Base-by-base conservation (phyloP, 92 coral and sea anemone genomes). In the Actinernus sp. region DNA sequence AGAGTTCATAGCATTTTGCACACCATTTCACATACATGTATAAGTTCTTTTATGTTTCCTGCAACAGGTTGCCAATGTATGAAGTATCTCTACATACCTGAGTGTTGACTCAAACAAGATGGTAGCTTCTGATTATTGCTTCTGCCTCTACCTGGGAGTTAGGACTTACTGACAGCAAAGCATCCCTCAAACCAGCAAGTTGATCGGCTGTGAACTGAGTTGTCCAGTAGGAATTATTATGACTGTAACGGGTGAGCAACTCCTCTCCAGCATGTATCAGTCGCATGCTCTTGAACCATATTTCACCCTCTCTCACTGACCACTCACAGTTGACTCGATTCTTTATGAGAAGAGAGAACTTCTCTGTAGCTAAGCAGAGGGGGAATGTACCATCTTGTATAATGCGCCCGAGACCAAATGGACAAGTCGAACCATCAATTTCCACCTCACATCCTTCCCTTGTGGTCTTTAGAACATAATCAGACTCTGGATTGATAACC, bases 351-450 rank as follows among this genome's bases (percentile, higher is more conserved):
- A 2, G 23, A 18, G 36, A 18, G 20, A 63, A 63, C 32, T 63
- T 63, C 52, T 63, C 71, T 41, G 12, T 32, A 16, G 71, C 64
- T 28, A 71, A 16, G 53, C 30, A 17, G 27, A 55, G 58, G 36
- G 78, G 78, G 32, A 71, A 71, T 18, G 57, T 40, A 27, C 78
- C 78, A n/a, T n/a, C n/a, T n/a, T n/a, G n/a, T n/a, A n/a, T n/a
- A n/a, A n/a, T n/a, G n/a, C n/a, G n/a, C n/a, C n/a, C n/a, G n/a
- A n/a, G n/a, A n/a, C n/a, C n/a, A n/a, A n/a, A n/a, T n/a, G n/a
- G n/a, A n/a, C n/a, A n/a, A n/a, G n/a, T n/a, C n/a, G n/a, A n/a
- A n/a, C n/a, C n/a, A n/a, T n/a, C n/a, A n/a, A n/a, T n/a, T n/a
- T n/a, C n/a, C n/a, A n/a, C n/a, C n/a, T n/a, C n/a, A n/a, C n/a